A percentile compares a stretch with the other conserved stretches of the same genome.
Evolutionary conservation across 1,140 invertebrate species (phyloP).

Genomic region (Tribolium castaneum): DNA sequence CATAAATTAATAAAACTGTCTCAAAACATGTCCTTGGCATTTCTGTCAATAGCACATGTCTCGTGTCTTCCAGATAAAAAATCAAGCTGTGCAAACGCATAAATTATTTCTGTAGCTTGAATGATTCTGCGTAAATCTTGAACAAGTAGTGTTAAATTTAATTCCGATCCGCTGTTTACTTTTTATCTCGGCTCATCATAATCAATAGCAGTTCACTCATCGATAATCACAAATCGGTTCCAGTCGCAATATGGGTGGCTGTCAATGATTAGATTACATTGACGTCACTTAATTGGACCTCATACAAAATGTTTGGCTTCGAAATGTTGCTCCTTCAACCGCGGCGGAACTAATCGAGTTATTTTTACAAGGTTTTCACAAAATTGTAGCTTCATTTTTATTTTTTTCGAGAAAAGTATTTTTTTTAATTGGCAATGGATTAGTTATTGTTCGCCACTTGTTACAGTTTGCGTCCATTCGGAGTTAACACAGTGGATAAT

Average conservation of each 20-base stretch:
- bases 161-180: not conserved
- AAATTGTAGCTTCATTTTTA: no score
- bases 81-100: not conserved
- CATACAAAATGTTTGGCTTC: not conserved
- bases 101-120: not conserved
- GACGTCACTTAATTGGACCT: slow-evolving; percentile 8
- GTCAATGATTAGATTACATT: slow-evolving; percentile 28
- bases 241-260: slow-evolving; percentile 5
- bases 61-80: not conserved
- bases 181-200: slow-evolving; percentile 8
- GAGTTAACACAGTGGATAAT: slow-evolving; percentile 6
- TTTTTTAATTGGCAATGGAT: no score
- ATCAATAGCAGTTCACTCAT: slow-evolving; percentile 8
- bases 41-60: slow-evolving; percentile 8
- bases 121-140: not conserved
- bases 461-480: not conserved
- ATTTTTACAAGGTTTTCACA: no score
- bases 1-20: slow-evolving; percentile 7
- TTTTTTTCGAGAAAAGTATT: no score
- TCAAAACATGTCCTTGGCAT: slow-evolving; percentile 3
- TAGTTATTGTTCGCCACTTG: no score
- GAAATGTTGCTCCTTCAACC: no score
- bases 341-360: no score
- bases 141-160: not conserved
- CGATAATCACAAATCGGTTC: slow-evolving; percentile 31